A percentile compares a stretch with the other conserved stretches of the same genome.
Conservation (phyloP, 2,113 vertebrate genomes). For the Vulpes lagopus region DNA sequence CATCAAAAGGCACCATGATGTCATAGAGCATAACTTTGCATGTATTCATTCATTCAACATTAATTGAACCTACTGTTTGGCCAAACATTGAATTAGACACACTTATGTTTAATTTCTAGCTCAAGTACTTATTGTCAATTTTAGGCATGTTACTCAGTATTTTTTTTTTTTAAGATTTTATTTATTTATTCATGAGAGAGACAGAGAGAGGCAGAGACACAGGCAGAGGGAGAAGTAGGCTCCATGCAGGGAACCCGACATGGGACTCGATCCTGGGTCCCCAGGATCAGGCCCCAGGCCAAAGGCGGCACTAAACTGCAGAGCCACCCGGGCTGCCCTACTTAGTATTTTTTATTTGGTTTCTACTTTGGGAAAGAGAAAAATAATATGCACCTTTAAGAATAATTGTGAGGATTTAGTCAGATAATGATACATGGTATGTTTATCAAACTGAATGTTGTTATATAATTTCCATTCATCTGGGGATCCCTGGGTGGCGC, state of each 20-base stretch:
- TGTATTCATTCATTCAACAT: background rate
- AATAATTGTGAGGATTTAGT: slow-evolving; percentile 6
- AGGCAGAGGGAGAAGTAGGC: no score
- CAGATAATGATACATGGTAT: background rate
- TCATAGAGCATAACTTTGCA: background rate
- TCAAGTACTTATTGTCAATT: background rate
- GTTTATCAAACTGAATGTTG: background rate
- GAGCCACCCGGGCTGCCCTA: no score
- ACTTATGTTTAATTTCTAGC: slow-evolving; percentile 16
- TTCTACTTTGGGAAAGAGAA: slow-evolving; percentile 21
- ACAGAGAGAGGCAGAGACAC: no score
- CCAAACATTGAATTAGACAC: slow-evolving; percentile 1
- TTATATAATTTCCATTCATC: background rate
- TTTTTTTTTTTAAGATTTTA: no score
- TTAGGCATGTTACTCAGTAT: background rate
- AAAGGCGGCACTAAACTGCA: no score
- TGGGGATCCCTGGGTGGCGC: no score
- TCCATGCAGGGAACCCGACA: no score
- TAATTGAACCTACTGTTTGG: background rate
- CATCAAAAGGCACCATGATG: background rate
- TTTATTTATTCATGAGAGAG: no score
- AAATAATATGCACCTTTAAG: background rate
- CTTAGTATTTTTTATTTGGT: background rate
- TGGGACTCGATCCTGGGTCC: no score
- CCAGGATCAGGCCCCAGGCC: no score